Conservation (phyloP, 2,888 invertebrate species). For the Hydroisotoma schaefferi region DNA sequence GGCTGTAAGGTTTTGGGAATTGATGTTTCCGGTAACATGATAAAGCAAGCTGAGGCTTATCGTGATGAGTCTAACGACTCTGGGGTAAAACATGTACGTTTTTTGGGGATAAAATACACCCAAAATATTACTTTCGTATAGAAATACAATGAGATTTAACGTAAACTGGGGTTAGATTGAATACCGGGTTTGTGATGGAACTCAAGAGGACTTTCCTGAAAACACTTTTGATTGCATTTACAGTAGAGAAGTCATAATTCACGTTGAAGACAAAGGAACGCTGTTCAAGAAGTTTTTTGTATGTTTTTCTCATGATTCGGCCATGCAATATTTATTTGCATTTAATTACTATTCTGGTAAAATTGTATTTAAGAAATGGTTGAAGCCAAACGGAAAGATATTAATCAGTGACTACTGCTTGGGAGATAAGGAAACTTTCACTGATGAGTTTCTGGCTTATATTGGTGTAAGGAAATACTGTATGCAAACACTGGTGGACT, state of each 20-base stretch:
- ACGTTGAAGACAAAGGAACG: constrained; percentile 55
- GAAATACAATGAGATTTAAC: background rate
- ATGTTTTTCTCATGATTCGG: no score
- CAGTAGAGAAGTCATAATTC: constrained; percentile 57
- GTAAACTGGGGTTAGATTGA: constrained; percentile 49
- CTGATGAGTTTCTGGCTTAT: constrained; percentile 53
- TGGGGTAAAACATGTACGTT: constrained; percentile 49
- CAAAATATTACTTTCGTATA: background rate
- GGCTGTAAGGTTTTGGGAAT: constrained; percentile 55
- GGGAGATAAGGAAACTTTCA: constrained; percentile 50
- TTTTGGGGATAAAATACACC: constrained; percentile 5
- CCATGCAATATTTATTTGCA: no score
- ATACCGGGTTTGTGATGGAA: constrained; percentile 57
- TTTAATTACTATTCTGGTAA: background rate
- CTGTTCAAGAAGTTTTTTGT: constrained; percentile 55
- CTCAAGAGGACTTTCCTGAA: constrained; percentile 53
- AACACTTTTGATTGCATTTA: constrained; percentile 57
- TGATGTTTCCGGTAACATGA: constrained; percentile 59
- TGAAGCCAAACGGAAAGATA: constrained; percentile 57
- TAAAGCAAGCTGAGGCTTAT: constrained; percentile 55
- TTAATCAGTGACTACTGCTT: constrained; percentile 57
- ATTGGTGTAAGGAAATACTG: constrained; percentile 51
- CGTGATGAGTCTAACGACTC: constrained; percentile 50
- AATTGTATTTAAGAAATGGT: constrained; percentile 51
- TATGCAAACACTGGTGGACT: no score